A percentile compares a stretch with the other conserved stretches of the same genome.
Conservation (phyloP, 2,797 vertebrate genomes). For the Enteromius trimaculatus region DNA sequence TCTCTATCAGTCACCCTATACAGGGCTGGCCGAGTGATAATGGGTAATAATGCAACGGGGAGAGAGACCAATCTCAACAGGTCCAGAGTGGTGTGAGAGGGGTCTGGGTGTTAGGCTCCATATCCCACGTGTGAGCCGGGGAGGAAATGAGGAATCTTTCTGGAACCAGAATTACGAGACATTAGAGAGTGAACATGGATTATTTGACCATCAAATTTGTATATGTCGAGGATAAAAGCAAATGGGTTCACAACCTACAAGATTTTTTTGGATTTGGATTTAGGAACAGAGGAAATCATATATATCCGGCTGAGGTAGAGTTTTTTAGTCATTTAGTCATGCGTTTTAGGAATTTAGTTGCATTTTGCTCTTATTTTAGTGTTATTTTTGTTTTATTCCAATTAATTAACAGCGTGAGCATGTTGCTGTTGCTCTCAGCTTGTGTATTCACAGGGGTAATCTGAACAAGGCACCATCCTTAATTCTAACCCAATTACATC, state of each 20-base stretch:
- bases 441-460: conserved; percentile 52
- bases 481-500: conserved; percentile 73
- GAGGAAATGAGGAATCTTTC: conserved; percentile 46
- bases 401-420: conserved; percentile 39
- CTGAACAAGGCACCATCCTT: conserved; percentile 48
- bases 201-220: conserved; percentile 19
- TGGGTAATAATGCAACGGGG: conserved; percentile 79
- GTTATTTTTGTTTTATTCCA: conserved; percentile 40
- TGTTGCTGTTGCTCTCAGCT: conserved; percentile 42
- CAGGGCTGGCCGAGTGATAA: conserved; percentile 78
- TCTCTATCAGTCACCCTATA: conserved; percentile 82
- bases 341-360: conserved; percentile 48
- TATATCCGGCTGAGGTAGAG: background rate
- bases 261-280: conserved; percentile 40
- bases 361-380: conserved; percentile 60
- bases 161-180: conserved; percentile 10
- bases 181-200: conserved; percentile 3
- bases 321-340: background rate
- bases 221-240: background rate
- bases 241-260: background rate
- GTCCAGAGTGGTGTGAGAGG: conserved; percentile 74
- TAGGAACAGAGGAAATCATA: conserved; percentile 6
- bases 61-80: conserved; percentile 73
- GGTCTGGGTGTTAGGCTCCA: conserved; percentile 63
- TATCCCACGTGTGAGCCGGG: conserved; percentile 64